These are phyloP conservation scores for Sandelia bainsii DNA, from an alignment of 2,797 vertebrate species.

Conservation along the genomic window DNA sequence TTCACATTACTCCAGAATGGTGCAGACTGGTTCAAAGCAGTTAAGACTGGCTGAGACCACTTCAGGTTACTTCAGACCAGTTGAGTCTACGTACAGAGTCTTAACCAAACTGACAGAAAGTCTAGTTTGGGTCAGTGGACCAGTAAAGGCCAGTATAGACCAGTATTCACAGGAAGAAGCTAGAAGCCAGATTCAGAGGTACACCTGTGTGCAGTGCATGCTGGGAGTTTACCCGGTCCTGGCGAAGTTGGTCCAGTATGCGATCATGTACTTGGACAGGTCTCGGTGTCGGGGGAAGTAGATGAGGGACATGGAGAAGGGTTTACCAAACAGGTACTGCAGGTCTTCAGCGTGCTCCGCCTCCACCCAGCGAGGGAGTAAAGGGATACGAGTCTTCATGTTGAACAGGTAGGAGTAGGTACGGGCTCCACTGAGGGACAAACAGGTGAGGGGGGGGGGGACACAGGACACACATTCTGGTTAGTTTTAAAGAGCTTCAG, in stretches of 20 bases:
- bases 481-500: too few species aligned
- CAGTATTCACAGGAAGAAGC: neutral
- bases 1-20: too few species aligned
- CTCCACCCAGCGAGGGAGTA: conserved; percentile 88
- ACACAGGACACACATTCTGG: neutral
- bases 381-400: conserved; percentile 86
- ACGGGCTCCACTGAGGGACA: conserved; percentile 75
- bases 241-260: conserved; percentile 95
- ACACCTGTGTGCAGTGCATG: conserved; percentile 18
- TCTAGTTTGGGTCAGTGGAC: neutral
- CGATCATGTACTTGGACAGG: conserved; percentile 86
- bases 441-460: neutral
- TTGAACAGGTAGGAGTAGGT: conserved; percentile 90
- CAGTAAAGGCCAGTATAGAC: neutral
- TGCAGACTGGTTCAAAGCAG: too few species aligned
- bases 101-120: neutral
- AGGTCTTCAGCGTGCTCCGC: conserved; percentile 90
- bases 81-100: too few species aligned
- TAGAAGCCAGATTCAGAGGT: too few species aligned
- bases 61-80: neutral
- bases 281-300: conserved; percentile 86
- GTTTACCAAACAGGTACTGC: conserved; percentile 92
- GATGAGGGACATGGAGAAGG: conserved; percentile 80
- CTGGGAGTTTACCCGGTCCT: conserved; percentile 84
- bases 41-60: neutral